Base-by-base conservation (phyloP, 2,888 invertebrate genomes). In the Odontocerum albicorne region DNA sequence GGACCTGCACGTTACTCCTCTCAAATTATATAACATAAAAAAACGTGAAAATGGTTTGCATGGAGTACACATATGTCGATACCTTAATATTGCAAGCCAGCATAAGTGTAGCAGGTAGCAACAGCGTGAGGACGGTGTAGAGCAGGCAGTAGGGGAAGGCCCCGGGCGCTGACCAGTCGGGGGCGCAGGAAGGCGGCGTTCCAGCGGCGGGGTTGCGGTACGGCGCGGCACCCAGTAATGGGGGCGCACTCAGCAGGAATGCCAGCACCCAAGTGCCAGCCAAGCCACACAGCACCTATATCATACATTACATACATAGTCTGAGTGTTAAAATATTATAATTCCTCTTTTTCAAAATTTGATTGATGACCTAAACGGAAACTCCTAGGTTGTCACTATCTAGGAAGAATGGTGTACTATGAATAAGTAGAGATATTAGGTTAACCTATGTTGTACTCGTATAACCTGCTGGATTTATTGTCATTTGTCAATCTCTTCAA, bases 1-100 rank as follows among this genome's bases (percentile, higher is more conserved):
- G n/a, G n/a, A n/a, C n/a, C n/a, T n/a, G n/a, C n/a, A n/a, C n/a
- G n/a, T n/a, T n/a, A n/a, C n/a, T n/a, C n/a, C n/a, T n/a, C n/a
- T n/a, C n/a, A n/a, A n/a, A n/a, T n/a, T n/a, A n/a, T n/a, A n/a
- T n/a, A n/a, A n/a, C n/a, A n/a, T 27, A 4, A 27, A 27, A 27
- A 27, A 27, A 27, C 27, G 27, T 7, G 8, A 4, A 27, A 8
- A 7, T 27, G 6, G 4, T 27, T 27, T 27, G 27, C 6, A 27
- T 27, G 27, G 27, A n/a, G n/a, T n/a, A n/a, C n/a, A 35, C 35
- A 4, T 4, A 35, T n/a, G 40, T 31, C 10, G 6, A 27, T 65
- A 83, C 82, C 65, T 88, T 87, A 36, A 88, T 72, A 66, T 88
- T 89, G 72, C 88, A 89, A 59, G 84, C 76, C 15, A 88, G 79